Percentiles rank a stretch among this genome's conserved stretches.
phyloP scores from a whole-genome alignment of 1,140 invertebrate species.

The Heterodera schachtii region DNA sequence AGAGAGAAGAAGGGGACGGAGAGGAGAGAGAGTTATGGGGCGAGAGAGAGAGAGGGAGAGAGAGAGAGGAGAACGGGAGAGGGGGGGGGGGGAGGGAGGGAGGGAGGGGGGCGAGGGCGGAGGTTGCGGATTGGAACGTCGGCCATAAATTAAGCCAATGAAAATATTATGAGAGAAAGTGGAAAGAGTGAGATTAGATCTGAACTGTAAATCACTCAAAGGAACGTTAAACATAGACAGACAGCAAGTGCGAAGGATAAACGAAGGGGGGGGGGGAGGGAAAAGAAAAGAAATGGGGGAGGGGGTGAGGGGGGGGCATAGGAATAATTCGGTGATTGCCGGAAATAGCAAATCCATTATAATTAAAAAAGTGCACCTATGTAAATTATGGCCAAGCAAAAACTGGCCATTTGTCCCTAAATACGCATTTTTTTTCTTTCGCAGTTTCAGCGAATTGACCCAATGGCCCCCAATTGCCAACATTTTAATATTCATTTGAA shows the following conservation, averaged over 20 bases:
- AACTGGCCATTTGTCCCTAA: background rate
- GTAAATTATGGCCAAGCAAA: too few relatives aligned
- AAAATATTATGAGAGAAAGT: slow-evolving; percentile 25
- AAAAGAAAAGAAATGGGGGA: background rate
- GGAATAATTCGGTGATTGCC: too few relatives aligned
- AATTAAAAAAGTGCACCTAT: too few relatives aligned
- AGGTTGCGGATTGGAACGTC: background rate
- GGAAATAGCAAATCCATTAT: too few relatives aligned
- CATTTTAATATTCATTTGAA: slow-evolving; percentile 20
- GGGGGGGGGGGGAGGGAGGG: background rate
- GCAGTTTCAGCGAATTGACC: background rate
- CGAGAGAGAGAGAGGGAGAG: too few relatives aligned
- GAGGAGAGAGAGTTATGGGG: too few relatives aligned
- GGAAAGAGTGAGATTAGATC: slow-evolving; percentile 20
- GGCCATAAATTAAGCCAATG: slow-evolving; percentile 27
- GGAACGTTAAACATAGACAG: background rate
- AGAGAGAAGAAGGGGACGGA: too few relatives aligned
- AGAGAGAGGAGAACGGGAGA: too few relatives aligned
- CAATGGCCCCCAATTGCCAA: background rate
- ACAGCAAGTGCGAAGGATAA: background rate
- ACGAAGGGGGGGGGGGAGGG: slow-evolving; percentile 6
- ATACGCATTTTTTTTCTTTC: background rate
- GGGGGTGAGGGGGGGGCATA: background rate
- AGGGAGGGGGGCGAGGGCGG: background rate
- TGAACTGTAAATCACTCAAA: slow-evolving; percentile 29